Percentiles rank a stretch among this genome's conserved stretches.
These are phyloP conservation scores for Lithosia quadra DNA, from an alignment of 2,888 invertebrate genomes.

Conservation along the genomic window DNA sequence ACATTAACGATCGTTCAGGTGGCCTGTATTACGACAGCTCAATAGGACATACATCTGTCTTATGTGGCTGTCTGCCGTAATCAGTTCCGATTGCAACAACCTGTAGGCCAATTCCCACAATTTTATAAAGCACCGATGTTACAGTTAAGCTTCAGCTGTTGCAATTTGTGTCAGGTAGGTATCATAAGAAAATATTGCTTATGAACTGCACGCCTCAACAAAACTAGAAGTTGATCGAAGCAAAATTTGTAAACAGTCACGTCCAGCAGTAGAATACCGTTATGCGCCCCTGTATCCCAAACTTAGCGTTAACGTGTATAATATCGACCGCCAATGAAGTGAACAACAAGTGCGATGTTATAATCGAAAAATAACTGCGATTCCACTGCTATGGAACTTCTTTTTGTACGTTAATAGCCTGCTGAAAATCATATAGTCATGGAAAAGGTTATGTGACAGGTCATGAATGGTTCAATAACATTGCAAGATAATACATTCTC, in stretches of 20 bases:
- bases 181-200: neutral
- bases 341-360: neutral
- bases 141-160: neutral
- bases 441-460: constrained; percentile 38
- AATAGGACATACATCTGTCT: constrained; percentile 73
- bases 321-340: neutral
- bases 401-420: neutral
- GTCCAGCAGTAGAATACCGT: constrained; percentile 1
- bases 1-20: constrained; percentile 66
- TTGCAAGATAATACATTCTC: constrained; percentile 12
- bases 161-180: neutral
- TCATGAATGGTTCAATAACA: constrained; percentile 26
- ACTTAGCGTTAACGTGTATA: constrained; percentile 1
- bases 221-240: neutral
- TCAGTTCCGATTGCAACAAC: constrained; percentile 58
- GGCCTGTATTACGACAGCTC: constrained; percentile 68
- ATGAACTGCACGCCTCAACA: no score
- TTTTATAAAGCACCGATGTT: neutral
- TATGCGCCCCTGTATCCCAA: neutral
- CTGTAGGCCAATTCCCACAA: neutral
- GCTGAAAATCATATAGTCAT: constrained; percentile 30
- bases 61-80: constrained; percentile 58
- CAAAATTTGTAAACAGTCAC: neutral
- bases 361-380: neutral
- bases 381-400: neutral